phyloP scores from a whole-genome alignment of 1,140 invertebrate genomes.

The Zaprionus taronus region DNA sequence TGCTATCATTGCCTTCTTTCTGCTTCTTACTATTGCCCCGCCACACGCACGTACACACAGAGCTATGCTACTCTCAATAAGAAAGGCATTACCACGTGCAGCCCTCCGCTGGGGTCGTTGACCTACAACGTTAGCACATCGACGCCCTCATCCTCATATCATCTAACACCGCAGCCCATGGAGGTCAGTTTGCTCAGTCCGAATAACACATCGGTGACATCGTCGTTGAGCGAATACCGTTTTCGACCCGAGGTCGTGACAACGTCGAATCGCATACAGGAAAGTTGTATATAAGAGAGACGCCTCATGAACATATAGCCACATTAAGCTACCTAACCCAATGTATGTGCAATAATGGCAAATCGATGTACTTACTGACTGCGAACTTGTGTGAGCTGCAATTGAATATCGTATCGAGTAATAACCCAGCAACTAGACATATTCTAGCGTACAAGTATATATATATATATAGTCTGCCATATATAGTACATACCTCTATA shows the following conservation, averaged over 20 bases:
- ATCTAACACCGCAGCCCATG: conserved; percentile 82
- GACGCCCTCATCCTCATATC: conserved; percentile 80
- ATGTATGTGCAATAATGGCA: conserved; percentile 3
- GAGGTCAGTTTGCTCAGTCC: conserved; percentile 84
- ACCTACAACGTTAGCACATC: conserved; percentile 73
- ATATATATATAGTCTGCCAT: conserved; percentile 22
- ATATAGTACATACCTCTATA: conserved; percentile 10
- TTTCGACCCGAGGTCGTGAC: conserved; percentile 91
- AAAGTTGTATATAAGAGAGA: conserved; percentile 93
- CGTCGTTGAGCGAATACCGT: conserved; percentile 87
- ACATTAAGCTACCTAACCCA: background rate
- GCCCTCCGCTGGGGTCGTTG: conserved; percentile 72
- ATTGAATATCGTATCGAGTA: conserved; percentile 64
- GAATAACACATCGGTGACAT: conserved; percentile 85
- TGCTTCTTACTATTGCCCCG: background rate
- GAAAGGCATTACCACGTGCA: conserved; percentile 83
- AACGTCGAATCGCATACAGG: conserved; percentile 92
- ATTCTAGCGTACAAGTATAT: conserved; percentile 21
- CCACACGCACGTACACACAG: conserved; percentile 37
- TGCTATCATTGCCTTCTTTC: conserved; percentile 12
- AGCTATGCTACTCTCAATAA: conserved; percentile 84
- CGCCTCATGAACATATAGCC: background rate
- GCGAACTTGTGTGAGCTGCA: conserved; percentile 29
- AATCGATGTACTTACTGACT: conserved; percentile 58
- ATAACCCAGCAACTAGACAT: conserved; percentile 69